Base-by-base conservation (phyloP, 2,797 vertebrate species). In the Malurus leucopterus region DNA sequence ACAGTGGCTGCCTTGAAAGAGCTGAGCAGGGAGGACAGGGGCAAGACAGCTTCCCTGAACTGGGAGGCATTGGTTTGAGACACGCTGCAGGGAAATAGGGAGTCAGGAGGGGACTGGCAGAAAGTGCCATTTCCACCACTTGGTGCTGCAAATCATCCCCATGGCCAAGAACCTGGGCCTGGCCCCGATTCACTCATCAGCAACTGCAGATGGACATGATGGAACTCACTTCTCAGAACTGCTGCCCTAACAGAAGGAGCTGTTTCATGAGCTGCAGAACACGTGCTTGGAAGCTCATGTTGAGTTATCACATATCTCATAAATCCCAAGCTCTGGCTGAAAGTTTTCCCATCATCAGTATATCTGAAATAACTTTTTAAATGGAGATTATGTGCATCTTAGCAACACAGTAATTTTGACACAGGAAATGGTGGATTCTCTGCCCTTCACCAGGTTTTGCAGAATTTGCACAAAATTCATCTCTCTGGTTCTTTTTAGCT, bases 21-120 rank as follows among this genome's bases (percentile, higher is more conserved):
- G 58, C 36, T 9, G 1, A 62, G 34, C 3, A 8, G 10, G 15
- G 50, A 68, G 58, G 9, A 23, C 30, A 32, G 26, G 29, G 12
- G 13, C 32, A 68, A 0, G 1, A 32, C 26, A 47, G 13, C 47
- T 79, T 53, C 65, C 46, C 41, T 62, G 29, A 19, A 29, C 3
- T 2, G 6, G 50, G 50, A 24, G 49, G 9, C 0, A 0, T 19
- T 74, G 41, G 5, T n/a, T 72, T 2, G 0, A 17, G 20, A 40
- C 43, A 75, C 12, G 34, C 29, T 64, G 7, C 8, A 29, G 21
- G 30, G 29, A 29, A 64, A 27, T 2, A 40, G 8, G 10, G 6
- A 69, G 26, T 38, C 51, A 57, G 74, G n/a, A 10, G 1, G 0
- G 26, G 21, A 21, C 57, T 83, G 44, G 20, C 17, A 86, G 58